Base-by-base conservation (phyloP, 2,888 invertebrate species). In the Chalcis sispes region DNA sequence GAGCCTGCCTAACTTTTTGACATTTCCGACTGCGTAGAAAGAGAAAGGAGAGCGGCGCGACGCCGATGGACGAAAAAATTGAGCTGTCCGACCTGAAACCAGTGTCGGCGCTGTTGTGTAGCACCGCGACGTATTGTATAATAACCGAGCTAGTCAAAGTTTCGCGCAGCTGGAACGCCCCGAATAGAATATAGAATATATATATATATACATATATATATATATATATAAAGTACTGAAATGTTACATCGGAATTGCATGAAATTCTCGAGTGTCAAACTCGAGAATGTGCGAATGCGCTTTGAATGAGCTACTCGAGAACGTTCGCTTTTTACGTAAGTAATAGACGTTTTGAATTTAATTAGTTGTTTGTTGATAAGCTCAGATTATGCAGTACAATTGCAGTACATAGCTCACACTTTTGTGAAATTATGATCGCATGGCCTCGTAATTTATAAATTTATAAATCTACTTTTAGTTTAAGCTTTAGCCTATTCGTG, bases 31-130 rank as follows among this genome's bases (percentile, higher is more conserved):
- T n/a, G n/a, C n/a, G n/a, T n/a, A n/a, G n/a, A 25, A 13, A 15
- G 61, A 23, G 48, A 13, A 13, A 2, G 56, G 25, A 15, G 58
- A 32, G 48, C 5, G 36, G 40, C 13, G 48, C 20, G 66, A 52
- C 36, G 74, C 70, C 59, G 65, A 65, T 69, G 66, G 75, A 66
- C 66, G 65, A 46, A 75, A 75, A 71, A 71, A 75, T 71, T 46
- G 61, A 42, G 58, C 27, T n/a, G n/a, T n/a, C 8, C n/a, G 18
- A 42, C 42, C 8, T n/a, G n/a, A n/a, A 8, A 23, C 5, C 10
- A 18, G 42, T 13, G 20, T 5, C 54, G 20, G 40, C 23, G 54
- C 8, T 25, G 23, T 15, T 23, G 20, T 3, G 27, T 4, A 25
- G n/a, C n/a, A n/a, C 25, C 13, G 27, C 4, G 10, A 13, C 36